Base-by-base conservation (phyloP, 2,888 invertebrate species). In the Ophion obscuratus region DNA sequence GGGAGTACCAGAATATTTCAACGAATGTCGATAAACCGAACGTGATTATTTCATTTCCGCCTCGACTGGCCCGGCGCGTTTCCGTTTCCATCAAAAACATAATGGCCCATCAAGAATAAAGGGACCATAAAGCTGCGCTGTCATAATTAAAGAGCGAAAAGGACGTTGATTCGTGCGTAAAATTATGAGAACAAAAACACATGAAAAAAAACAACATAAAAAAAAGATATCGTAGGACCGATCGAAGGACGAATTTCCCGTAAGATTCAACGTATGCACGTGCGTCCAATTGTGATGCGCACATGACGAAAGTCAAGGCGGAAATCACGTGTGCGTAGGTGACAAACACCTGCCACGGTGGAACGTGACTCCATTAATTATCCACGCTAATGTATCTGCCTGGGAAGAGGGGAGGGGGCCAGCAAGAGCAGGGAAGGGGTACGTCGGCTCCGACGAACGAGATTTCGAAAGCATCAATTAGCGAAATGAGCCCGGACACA, bases 381-480 rank as follows among this genome's bases (percentile, higher is more conserved):
- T 74, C 66, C 17, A 67, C 27, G 71, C 67, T 73, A 78, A 77
- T 74, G 67, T 20, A 67, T 2, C 24, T 59, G 62, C 14, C 44
- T 9, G 47, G 11, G 47, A 14, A 14, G 11, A 14, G 11, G 47
- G 14, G 47, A 14, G 47, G 47, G 47, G 47, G 47, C 14, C 47
- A 47, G 11, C 47, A 14, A 47, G 14, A 14, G 11, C 47, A 47
- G 27, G n/a, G 5, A 5, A 31, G 53, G 31, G 24, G 27, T 75
- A 64, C 40, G 57, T 75, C 62, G 62, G 70, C 79, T 70, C 40
- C 27, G 27, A 57, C 44, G 64, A 36, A 70, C 57, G 75, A 53
- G 75, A 80, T 80, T 76, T 62, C 64, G 66, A 59, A 57, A 76
- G 80, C 47, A 66, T 76, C 76, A 84, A 80, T 84, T 84, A 84